phyloP scores from a whole-genome alignment of 2,888 invertebrate genomes.

The Geotrupes spiniger region DNA sequence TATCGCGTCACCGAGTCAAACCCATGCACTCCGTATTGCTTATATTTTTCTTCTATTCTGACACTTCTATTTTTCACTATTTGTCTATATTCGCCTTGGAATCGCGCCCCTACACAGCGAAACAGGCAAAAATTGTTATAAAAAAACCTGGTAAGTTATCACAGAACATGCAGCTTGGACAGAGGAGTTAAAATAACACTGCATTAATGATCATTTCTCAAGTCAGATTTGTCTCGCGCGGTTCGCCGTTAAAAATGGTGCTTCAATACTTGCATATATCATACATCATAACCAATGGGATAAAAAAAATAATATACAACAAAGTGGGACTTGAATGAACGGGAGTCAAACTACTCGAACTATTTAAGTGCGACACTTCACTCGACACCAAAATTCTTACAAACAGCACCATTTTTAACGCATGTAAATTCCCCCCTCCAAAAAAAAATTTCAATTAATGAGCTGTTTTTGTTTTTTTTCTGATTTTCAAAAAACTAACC shows the following conservation, averaged over 20 bases:
- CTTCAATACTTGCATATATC: no score
- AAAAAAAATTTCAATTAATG: conserved; percentile 16
- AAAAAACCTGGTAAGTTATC: conserved; percentile 54
- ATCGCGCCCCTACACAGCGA: conserved; percentile 52
- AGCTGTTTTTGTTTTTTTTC: conserved; percentile 21
- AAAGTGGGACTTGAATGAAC: no score
- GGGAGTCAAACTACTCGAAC: no score
- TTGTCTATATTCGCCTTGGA: conserved; percentile 54
- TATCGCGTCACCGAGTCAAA: conserved; percentile 39
- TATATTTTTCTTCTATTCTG: conserved; percentile 53
- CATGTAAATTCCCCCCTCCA: neutral
- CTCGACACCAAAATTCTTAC: no score
- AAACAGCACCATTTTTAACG: neutral
- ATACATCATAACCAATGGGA: no score
- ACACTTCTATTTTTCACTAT: conserved; percentile 55
- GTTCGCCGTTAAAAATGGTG: conserved; percentile 2
- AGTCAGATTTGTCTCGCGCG: neutral
- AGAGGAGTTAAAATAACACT: conserved; percentile 43
- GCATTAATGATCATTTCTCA: conserved; percentile 37
- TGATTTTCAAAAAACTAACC: conserved; percentile 23
- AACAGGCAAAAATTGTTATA: conserved; percentile 53
- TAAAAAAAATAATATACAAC: no score
- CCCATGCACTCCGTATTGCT: conserved; percentile 48
- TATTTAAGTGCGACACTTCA: no score
- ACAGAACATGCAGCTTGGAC: conserved; percentile 52